Conservation (phyloP, 2,888 invertebrate species). For the Caenorhabditis sp. region DNA sequence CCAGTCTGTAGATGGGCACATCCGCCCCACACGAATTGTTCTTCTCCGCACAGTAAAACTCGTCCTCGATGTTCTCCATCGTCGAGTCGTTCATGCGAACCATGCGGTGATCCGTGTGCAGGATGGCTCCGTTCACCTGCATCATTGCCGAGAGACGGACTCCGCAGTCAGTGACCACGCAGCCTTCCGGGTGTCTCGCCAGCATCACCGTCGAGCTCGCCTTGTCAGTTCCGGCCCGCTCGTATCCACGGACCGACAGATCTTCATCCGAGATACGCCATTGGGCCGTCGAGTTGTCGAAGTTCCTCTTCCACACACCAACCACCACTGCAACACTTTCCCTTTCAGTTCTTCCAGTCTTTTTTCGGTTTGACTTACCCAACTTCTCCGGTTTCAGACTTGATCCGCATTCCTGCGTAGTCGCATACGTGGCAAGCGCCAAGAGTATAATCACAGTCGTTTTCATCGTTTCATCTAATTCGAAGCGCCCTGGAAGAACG, state of each 20-base stretch:
- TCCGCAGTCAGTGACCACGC: slow-evolving; percentile 36
- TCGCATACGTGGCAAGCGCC: background rate
- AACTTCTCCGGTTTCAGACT: slow-evolving; percentile 50
- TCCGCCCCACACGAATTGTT: slow-evolving; percentile 61
- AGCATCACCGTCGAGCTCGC: slow-evolving; percentile 47
- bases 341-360: background rate
- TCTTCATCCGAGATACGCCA: slow-evolving; percentile 67
- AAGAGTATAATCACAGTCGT: background rate
- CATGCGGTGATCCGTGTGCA: slow-evolving; percentile 48
- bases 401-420: slow-evolving; percentile 18
- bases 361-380: slow-evolving; percentile 25
- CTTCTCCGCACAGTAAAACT: slow-evolving; percentile 59
- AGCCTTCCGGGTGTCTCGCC: slow-evolving; percentile 54
- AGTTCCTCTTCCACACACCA: slow-evolving; percentile 47
- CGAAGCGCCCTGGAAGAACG: background rate
- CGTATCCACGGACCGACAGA: slow-evolving; percentile 59
- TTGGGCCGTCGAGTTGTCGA: slow-evolving; percentile 48
- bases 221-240: slow-evolving; percentile 39
- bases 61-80: slow-evolving; percentile 55
- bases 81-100: slow-evolving; percentile 24
- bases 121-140: slow-evolving; percentile 52
- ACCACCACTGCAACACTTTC: slow-evolving; percentile 54
- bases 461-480: slow-evolving; percentile 36
- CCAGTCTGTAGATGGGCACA: slow-evolving; percentile 63
- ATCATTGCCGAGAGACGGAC: slow-evolving; percentile 43